Evolutionary conservation across 1,140 invertebrate species (phyloP).

Genomic region (Trinorchestia longiramus): DNA sequence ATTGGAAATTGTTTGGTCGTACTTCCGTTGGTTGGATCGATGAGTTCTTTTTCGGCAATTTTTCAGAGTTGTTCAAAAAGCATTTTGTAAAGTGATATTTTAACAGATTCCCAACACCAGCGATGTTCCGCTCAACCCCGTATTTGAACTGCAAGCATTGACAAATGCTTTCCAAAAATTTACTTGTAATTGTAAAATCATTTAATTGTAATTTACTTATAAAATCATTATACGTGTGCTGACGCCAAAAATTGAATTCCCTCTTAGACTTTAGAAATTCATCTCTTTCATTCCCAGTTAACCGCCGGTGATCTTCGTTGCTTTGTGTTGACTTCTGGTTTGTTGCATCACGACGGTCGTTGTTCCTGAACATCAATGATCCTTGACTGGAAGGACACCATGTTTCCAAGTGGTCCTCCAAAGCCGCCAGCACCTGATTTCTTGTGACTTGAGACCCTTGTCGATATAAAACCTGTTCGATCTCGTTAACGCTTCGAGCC

Average conservation of each 20-base stretch:
- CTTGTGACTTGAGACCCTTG: neutral
- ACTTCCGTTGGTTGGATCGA: neutral
- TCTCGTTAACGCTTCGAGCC: conserved; percentile 30
- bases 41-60: neutral
- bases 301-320: neutral
- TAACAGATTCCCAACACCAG: neutral
- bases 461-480: neutral
- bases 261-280: neutral
- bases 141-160: neutral
- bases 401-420: neutral
- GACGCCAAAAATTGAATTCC: too few species aligned
- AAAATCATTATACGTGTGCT: too few species aligned
- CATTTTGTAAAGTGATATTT: neutral
- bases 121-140: neutral
- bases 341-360: neutral
- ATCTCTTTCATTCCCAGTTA: neutral
- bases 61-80: neutral
- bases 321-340: neutral
- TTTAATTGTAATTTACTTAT: too few species aligned
- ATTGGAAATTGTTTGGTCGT: neutral
- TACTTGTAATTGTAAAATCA: too few species aligned
- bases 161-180: neutral
- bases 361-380: neutral
- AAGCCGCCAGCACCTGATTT: neutral
- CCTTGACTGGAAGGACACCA: neutral